Percentiles rank a stretch among this genome's conserved stretches.
phyloP scores from a whole-genome alignment of 2,797 vertebrate species.

The Premnoplex brunnescens region DNA sequence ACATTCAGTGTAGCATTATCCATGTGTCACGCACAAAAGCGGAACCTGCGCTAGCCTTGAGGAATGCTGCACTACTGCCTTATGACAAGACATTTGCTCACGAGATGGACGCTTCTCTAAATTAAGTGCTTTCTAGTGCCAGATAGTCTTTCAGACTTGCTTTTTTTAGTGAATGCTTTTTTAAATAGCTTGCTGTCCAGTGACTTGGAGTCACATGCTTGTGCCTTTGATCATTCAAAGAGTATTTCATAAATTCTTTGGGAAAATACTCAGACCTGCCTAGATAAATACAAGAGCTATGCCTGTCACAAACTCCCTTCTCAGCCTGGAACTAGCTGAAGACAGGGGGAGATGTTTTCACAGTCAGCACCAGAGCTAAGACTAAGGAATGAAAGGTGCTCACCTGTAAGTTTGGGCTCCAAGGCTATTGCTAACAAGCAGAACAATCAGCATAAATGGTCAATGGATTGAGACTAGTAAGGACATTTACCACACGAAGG shows the following conservation, averaged over 20 bases:
- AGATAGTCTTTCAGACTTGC: conserved; percentile 1
- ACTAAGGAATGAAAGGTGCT: background rate
- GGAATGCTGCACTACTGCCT: background rate
- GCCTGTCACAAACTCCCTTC: background rate
- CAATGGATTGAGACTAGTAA: background rate
- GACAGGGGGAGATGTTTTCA: conserved; percentile 38
- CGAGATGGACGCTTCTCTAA: background rate
- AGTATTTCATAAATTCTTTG: conserved; percentile 6
- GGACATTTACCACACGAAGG: background rate
- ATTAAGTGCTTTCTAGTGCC: conserved; percentile 8
- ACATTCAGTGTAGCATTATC: background rate
- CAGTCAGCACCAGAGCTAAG: background rate
- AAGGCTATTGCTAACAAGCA: background rate
- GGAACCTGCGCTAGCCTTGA: background rate
- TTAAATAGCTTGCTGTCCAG: background rate
- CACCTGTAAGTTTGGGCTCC: background rate
- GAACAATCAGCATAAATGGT: background rate
- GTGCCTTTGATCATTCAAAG: background rate
- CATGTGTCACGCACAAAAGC: background rate
- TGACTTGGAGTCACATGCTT: conserved; percentile 22
- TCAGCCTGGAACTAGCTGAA: background rate
- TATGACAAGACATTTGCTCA: background rate
- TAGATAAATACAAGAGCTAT: background rate
- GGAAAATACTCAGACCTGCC: conserved; percentile 5
- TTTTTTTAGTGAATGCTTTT: background rate